phyloP scores from a whole-genome alignment of 2,797 vertebrate genomes.

The Podarcis siculus region DNA sequence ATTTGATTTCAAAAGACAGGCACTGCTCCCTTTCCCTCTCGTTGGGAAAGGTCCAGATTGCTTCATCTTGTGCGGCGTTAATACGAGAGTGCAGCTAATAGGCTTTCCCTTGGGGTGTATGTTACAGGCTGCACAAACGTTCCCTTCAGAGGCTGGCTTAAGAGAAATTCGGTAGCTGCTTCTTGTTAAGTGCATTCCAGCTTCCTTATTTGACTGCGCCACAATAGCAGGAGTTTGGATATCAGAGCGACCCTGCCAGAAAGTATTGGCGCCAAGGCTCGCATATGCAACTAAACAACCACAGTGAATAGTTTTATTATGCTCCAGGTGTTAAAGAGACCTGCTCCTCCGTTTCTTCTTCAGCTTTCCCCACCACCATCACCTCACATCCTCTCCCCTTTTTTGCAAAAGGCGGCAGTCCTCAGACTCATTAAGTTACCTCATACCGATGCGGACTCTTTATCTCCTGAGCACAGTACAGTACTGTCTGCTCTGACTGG shows the following conservation, averaged over 20 bases:
- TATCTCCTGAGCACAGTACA: neutral
- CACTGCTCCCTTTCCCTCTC: neutral
- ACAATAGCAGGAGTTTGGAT: conserved; percentile 12
- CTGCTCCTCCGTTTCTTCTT: neutral
- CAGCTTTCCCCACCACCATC: too few species aligned
- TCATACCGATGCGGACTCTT: neutral
- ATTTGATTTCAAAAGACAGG: conserved; percentile 22
- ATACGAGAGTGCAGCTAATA: neutral
- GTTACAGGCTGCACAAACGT: neutral
- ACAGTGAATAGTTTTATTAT: neutral
- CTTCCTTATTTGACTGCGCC: conserved; percentile 19
- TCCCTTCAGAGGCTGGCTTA: neutral
- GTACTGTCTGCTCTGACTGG: neutral
- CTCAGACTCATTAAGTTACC: neutral
- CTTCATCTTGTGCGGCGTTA: neutral
- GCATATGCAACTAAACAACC: neutral
- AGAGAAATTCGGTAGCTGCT: neutral
- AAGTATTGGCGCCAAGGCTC: neutral
- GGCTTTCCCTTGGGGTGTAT: neutral
- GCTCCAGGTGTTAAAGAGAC: neutral
- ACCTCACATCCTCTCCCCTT: too few species aligned
- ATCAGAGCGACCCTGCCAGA: neutral
- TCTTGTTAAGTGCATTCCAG: conserved; percentile 14
- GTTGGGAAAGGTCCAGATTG: neutral
- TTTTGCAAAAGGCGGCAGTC: neutral